Evolutionary conservation across 2,113 vertebrate species (phyloP).

Genomic region (Silurus glanis): DNA sequence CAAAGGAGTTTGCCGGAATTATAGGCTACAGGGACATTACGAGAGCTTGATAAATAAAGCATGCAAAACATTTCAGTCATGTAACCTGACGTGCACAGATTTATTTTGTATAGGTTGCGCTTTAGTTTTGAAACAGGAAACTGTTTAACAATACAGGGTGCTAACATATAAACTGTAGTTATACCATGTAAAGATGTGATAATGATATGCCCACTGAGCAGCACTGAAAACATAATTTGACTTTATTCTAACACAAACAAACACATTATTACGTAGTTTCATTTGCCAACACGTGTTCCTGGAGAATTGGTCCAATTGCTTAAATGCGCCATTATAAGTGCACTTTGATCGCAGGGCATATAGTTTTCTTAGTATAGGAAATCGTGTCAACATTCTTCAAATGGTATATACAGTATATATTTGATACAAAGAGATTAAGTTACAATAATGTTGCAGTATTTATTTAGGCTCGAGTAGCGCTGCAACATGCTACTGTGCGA

Average conservation of each 20-base stretch:
- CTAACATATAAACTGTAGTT: neutral
- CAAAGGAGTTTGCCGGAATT: neutral
- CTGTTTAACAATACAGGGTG: no score
- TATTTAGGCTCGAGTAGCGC: slow-evolving; percentile 1
- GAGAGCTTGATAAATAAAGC: neutral
- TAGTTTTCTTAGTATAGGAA: neutral
- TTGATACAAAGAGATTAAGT: neutral
- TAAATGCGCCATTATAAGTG: no score
- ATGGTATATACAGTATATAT: neutral
- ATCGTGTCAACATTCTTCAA: neutral
- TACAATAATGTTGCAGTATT: neutral
- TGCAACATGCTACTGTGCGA: slow-evolving; percentile 21
- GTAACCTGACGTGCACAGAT: neutral
- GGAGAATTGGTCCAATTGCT: neutral
- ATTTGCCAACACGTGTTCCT: neutral
- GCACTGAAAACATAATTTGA: neutral
- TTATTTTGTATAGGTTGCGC: no score
- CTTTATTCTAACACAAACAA: neutral
- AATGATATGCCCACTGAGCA: neutral
- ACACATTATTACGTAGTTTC: no score
- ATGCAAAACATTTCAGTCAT: neutral
- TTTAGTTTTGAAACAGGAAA: no score
- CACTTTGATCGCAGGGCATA: no score
- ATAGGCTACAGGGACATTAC: neutral
- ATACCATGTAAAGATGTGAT: neutral